Evolutionary conservation across 1,140 invertebrate genomes (phyloP).

Genomic region (Nebria ingens): DNA sequence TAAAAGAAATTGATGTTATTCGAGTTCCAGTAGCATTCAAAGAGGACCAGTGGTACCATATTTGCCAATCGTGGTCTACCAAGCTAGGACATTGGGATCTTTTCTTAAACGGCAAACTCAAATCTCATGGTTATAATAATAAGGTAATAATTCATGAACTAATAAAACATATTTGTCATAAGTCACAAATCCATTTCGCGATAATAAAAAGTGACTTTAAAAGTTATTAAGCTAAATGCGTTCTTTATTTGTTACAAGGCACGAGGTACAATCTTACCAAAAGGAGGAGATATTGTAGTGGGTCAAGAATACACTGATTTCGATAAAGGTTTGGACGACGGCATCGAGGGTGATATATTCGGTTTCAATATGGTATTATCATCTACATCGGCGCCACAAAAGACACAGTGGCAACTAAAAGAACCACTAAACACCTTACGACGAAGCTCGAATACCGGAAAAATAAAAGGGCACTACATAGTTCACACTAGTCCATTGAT

Average conservation of each 20-base stretch:
- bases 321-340: conserved; percentile 49
- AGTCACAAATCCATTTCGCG: no score
- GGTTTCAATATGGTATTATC: conserved; percentile 53
- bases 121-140: conserved; percentile 31
- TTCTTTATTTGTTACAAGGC: conserved; percentile 34
- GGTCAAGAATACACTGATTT: conserved; percentile 56
- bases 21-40: conserved; percentile 34
- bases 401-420: conserved; percentile 5
- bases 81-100: conserved; percentile 45
- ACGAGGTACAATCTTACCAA: conserved; percentile 39
- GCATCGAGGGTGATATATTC: conserved; percentile 53
- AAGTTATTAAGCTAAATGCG: no score
- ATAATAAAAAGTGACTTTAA: no score
- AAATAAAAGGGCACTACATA: conserved; percentile 8
- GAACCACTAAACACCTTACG: not conserved
- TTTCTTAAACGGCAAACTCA: conserved; percentile 46
- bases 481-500: not conserved
- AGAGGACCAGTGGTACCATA: conserved; percentile 49
- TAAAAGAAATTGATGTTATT: conserved; percentile 40
- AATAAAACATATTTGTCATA: no score
- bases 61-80: conserved; percentile 54
- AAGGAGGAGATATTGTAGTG: conserved; percentile 49
- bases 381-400: conserved; percentile 37
- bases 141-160: conserved; percentile 39
- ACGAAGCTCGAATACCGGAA: not conserved